phyloP scores from a whole-genome alignment of 2,113 vertebrate species.

The Podocnemis expansa region DNA sequence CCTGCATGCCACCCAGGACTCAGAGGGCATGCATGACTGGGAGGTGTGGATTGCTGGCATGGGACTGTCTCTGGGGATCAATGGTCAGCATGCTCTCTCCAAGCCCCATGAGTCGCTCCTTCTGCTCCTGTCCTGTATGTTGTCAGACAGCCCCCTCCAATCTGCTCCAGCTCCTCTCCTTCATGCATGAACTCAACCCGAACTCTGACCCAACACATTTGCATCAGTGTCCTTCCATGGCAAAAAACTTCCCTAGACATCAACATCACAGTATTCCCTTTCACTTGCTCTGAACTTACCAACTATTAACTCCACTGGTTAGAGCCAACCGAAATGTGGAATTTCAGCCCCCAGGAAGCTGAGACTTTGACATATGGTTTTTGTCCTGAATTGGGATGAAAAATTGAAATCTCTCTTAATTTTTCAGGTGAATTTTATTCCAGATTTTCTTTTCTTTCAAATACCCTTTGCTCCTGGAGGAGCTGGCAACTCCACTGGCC shows the following conservation, averaged over 20 bases:
- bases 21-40: neutral
- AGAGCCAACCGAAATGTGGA: neutral
- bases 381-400: neutral
- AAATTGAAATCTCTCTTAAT: neutral
- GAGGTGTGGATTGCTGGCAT: neutral
- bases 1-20: rapidly evolving
- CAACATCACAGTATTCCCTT: rapidly evolving
- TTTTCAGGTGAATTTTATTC: neutral
- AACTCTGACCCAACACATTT: neutral
- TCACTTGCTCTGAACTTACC: rapidly evolving
- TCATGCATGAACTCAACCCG: neutral
- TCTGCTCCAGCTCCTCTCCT: neutral
- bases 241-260: rapidly evolving
- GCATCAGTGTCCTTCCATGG: neutral
- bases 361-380: rapidly evolving
- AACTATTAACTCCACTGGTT: rapidly evolving
- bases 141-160: neutral
- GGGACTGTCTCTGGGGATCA: neutral
- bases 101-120: neutral
- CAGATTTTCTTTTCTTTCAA: neutral
- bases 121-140: neutral
- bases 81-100: neutral
- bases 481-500: too few species aligned
- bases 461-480: too few species aligned
- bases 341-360: rapidly evolving